Percentiles rank a stretch among this genome's conserved stretches.
phyloP scores from a whole-genome alignment of 2,797 vertebrate genomes.

The Cossypha dichroa region DNA sequence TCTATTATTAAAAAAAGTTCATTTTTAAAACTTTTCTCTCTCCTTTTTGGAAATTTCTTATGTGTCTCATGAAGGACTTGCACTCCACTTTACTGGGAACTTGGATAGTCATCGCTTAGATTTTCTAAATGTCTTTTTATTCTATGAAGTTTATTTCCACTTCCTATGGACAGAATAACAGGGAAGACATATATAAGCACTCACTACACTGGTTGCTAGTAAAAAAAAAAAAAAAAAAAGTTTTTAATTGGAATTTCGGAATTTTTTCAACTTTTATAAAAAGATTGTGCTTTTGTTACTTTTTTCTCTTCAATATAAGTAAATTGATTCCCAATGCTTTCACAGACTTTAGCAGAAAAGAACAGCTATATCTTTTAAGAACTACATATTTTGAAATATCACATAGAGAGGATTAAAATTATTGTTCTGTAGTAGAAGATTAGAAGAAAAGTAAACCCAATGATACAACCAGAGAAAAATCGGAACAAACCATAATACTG shows the following conservation, averaged over 20 bases:
- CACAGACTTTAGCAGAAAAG: neutral
- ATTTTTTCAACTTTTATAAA: neutral
- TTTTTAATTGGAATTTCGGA: neutral
- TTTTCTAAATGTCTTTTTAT: neutral
- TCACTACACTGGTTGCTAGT: neutral
- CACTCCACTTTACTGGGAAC: neutral
- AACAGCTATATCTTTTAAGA: neutral
- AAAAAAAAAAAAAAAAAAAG: neutral
- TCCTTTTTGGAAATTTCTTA: neutral
- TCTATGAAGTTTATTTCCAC: neutral
- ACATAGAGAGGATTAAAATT: neutral
- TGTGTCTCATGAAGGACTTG: neutral
- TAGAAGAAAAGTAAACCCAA: neutral
- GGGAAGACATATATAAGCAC: neutral
- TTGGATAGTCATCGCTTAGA: neutral
- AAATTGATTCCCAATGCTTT: neutral
- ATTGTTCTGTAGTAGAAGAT: neutral
- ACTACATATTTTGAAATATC: neutral
- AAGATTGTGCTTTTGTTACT: accelerated
- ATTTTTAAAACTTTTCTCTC: neutral
- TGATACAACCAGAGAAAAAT: neutral
- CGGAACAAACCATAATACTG: neutral
- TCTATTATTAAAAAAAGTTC: neutral
- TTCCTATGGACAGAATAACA: neutral
- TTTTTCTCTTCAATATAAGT: neutral